Conservation (phyloP, 2,113 vertebrate genomes). For the Cheirogaleus medius region DNA sequence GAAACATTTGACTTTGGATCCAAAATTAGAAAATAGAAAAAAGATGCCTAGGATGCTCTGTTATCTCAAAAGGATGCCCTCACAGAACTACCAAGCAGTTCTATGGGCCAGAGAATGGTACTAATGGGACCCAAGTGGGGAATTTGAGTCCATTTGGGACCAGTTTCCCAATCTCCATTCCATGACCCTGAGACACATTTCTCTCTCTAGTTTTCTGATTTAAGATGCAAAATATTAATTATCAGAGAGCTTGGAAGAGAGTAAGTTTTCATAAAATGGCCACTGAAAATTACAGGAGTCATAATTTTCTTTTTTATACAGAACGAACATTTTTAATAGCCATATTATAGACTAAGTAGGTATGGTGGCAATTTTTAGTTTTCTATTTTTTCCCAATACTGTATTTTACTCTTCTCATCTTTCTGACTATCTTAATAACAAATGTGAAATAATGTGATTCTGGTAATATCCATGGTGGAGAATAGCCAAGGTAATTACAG, state of each 20-base stretch:
- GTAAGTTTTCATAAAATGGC: neutral
- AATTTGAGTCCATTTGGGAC: neutral
- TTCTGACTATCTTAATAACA: neutral
- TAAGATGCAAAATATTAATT: neutral
- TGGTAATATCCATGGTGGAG: neutral
- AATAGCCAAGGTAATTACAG: neutral
- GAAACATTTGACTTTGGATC: neutral
- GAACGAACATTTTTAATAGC: neutral
- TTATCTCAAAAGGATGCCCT: neutral
- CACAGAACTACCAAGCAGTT: rapidly evolving
- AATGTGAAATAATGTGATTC: neutral
- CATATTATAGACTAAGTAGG: neutral
- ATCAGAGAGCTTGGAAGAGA: neutral
- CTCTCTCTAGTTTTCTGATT: neutral
- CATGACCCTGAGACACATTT: neutral
- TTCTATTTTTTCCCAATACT: neutral
- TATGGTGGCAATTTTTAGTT: neutral
- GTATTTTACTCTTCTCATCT: neutral
- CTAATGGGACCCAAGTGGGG: neutral
- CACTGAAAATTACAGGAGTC: neutral
- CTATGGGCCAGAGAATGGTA: neutral
- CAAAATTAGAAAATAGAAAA: neutral
- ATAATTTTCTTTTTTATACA: neutral
- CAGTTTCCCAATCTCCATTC: neutral
- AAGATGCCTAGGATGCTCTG: neutral